Conservation (phyloP, 2,113 vertebrate species). For the Thryonomys swinderianus region DNA sequence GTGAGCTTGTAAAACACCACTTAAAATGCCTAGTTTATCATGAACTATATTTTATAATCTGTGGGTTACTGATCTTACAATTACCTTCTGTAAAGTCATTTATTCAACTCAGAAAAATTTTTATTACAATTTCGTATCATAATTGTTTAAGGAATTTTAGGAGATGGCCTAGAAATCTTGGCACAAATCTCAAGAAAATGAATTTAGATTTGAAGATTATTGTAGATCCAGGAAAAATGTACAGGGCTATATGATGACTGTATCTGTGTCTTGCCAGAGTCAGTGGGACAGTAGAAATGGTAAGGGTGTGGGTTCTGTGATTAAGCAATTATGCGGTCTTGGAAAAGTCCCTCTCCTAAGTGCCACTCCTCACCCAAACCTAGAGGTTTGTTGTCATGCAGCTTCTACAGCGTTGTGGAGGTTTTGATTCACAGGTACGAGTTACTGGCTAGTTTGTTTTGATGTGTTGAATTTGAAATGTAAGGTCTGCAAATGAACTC, state of each 20-base stretch:
- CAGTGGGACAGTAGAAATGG: background rate
- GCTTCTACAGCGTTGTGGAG: background rate
- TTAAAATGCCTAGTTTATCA: conserved; percentile 22
- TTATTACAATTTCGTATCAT: conserved; percentile 39
- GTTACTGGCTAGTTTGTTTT: conserved; percentile 36
- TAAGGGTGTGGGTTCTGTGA: background rate
- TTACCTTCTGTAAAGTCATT: conserved; percentile 47
- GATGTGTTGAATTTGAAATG: background rate
- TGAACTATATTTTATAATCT: conserved; percentile 60
- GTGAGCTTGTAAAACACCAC: conserved; percentile 47
- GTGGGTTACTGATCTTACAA: conserved; percentile 53
- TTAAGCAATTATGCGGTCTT: background rate
- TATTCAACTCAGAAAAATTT: conserved; percentile 14
- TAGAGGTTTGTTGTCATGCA: background rate
- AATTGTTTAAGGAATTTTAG: conserved; percentile 54
- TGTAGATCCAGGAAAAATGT: background rate
- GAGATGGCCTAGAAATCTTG: conserved; percentile 31
- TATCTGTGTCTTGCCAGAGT: background rate
- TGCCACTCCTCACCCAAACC: background rate
- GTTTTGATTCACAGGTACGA: background rate
- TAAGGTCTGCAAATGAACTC: background rate
- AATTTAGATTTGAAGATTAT: conserved; percentile 40
- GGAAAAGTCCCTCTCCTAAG: background rate
- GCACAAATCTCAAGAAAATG: conserved; percentile 38
- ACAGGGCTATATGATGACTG: background rate